Percentiles rank a stretch among this genome's conserved stretches.
Conservation (phyloP, 2,888 invertebrate species). For the Phania funesta region DNA sequence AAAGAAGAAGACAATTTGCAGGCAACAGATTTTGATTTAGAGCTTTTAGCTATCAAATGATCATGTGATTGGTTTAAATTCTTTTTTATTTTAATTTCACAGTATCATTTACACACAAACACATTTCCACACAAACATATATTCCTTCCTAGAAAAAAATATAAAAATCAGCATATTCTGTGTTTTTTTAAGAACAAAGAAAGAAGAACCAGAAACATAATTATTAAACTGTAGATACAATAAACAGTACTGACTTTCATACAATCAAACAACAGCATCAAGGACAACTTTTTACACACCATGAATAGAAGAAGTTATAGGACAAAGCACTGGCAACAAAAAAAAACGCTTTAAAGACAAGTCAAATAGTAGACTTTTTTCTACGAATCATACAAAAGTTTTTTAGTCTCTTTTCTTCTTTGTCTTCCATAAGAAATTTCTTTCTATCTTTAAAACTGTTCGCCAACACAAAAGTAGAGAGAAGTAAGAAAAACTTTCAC, state of each 20-base stretch:
- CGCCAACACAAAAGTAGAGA: slow-evolving; percentile 41
- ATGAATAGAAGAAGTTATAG: slow-evolving; percentile 13
- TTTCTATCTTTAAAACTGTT: slow-evolving; percentile 43
- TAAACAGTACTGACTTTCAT: not conserved
- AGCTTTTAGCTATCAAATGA: too few species aligned
- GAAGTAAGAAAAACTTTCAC: slow-evolving; percentile 54
- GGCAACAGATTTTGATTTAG: too few species aligned
- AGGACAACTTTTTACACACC: slow-evolving; percentile 22
- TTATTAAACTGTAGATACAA: slow-evolving; percentile 34
- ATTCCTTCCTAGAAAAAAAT: too few species aligned
- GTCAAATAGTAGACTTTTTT: slow-evolving; percentile 57
- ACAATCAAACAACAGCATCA: not conserved
- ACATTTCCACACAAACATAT: too few species aligned
- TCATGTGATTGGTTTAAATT: too few species aligned
- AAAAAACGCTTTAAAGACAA: slow-evolving; percentile 23
- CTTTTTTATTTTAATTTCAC: too few species aligned
- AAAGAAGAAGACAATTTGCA: too few species aligned
- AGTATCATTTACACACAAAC: too few species aligned
- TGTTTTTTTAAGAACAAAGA: not conserved
- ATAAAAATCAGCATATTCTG: too few species aligned
- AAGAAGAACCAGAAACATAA: slow-evolving; percentile 7
- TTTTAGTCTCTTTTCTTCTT: slow-evolving; percentile 36
- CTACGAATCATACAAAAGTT: not conserved
- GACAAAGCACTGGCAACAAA: slow-evolving; percentile 6
- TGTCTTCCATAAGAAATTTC: slow-evolving; percentile 14